These are phyloP conservation scores for Nannospalax galili DNA, from an alignment of 2,113 vertebrate species.

Conservation along the genomic window DNA sequence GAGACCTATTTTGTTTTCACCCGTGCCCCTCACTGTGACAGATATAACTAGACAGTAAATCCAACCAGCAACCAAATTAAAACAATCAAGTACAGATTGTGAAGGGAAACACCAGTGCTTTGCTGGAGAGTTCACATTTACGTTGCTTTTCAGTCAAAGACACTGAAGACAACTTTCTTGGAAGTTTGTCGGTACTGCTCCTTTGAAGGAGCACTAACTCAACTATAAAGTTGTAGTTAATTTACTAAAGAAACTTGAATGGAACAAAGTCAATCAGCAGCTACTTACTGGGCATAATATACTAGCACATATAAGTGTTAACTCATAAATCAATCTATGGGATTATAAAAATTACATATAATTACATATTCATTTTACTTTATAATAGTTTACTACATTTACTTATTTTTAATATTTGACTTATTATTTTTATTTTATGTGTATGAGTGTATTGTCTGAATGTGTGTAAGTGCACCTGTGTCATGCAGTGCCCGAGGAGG, in stretches of 20 bases:
- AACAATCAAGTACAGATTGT: neutral
- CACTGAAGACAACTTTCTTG: neutral
- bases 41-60: neutral
- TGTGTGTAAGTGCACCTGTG: too few species aligned
- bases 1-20: neutral
- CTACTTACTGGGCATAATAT: neutral
- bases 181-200: neutral
- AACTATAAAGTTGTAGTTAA: slow-evolving; percentile 19
- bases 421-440: too few species aligned
- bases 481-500: too few species aligned
- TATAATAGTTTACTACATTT: neutral
- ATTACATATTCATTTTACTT: neutral
- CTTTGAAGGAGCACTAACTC: slow-evolving; percentile 10
- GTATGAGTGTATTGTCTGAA: too few species aligned
- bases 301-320: neutral
- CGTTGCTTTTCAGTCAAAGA: neutral
- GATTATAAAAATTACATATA: neutral
- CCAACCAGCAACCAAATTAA: neutral
- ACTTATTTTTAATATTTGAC: slow-evolving; percentile 7
- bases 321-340: neutral
- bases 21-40: neutral
- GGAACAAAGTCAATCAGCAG: neutral
- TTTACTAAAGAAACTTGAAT: neutral
- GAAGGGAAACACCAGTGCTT: neutral
- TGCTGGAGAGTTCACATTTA: neutral